Evolutionary conservation across 1,140 invertebrate species (phyloP), one percentile per base, ranked within the genome.

Genomic region (Lysiphlebus fabarum): DNA sequence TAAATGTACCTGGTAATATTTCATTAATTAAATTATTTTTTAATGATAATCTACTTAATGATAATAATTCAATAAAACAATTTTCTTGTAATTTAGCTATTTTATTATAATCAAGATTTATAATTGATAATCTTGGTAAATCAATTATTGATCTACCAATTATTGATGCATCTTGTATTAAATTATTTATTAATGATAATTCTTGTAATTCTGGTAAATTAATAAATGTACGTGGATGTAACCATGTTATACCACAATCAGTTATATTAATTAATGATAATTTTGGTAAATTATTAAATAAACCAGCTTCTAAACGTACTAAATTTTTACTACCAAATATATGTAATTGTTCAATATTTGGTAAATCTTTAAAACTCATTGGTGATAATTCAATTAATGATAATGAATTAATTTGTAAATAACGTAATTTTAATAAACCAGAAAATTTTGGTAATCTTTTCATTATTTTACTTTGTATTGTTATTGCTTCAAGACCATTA

Each of bases 41-140:
- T 7, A 95, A 68, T 60, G 85, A 84, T 34, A 95, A 58, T 56
- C 85, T 85, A 51, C 85, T 83, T 8, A 93, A 76, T 62, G 85
- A 83, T 0, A 87, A 84, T 51, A 92, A 77, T 73, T 93, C 90
- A 1, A 91, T 87, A 73, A 95, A 93, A 1, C 88, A 86, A 0
- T 85, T 89, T 75, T 92, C 90, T 38, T 81, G 81, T 1, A 95
- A 74, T 59, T 83, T 82, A 47, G 84, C 84, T 7, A 93, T 87
- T 34, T 81, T 75, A 68, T 93, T 93, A 42, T 82, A 70, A 67
- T 89, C 87, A 5, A 93, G 68, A 59, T 86, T 83, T 14, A 94
- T 71, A 11, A 83, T 81, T 53, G 88, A 82, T 4, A 94, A 72
- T 42, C 83, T 82, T 11, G 87, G 85, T 12, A 93, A 77, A 67